A percentile compares a stretch with the other conserved stretches of the same genome.
These are phyloP conservation scores for Regulus satrapa DNA, from an alignment of 2,113 vertebrate genomes.

Conservation along the genomic window DNA sequence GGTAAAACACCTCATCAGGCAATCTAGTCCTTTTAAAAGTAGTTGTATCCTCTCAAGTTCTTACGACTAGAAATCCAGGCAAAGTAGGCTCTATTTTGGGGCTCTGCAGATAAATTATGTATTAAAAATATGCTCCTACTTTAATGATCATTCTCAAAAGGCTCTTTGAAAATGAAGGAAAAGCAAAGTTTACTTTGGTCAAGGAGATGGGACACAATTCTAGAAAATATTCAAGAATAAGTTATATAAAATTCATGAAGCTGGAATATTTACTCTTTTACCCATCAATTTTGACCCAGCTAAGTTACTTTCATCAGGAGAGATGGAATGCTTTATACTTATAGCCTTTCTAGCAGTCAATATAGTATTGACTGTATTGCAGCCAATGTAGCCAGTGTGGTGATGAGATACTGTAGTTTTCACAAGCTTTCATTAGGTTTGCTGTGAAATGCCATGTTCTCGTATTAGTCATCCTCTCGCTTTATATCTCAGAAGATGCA, in stretches of 20 bases:
- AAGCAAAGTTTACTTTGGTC: constrained; percentile 32
- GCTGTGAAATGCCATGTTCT: constrained; percentile 51
- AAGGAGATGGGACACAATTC: neutral
- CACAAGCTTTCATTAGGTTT: constrained; percentile 56
- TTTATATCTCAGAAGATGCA: constrained; percentile 51
- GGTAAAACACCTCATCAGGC: neutral
- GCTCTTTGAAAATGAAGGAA: neutral
- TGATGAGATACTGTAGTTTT: constrained; percentile 43
- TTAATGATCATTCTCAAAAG: constrained; percentile 40
- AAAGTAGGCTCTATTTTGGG: neutral
- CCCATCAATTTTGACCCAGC: constrained; percentile 7
- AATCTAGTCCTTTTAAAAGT: neutral
- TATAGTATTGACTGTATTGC: constrained; percentile 8
- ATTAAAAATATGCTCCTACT: constrained; percentile 25
- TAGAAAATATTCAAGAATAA: constrained; percentile 10
- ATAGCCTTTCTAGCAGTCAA: constrained; percentile 7
- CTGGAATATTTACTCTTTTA: neutral
- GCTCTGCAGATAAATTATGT: constrained; percentile 9
- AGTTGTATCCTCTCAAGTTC: neutral
- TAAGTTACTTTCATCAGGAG: constrained; percentile 13
- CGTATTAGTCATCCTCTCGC: constrained; percentile 54
- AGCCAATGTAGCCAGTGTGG: constrained; percentile 30
- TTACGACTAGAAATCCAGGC: neutral
- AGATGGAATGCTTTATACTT: constrained; percentile 33
- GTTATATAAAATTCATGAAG: neutral